Conservation (phyloP, 2,797 vertebrate genomes). For the Gymnopithys bicolor region DNA sequence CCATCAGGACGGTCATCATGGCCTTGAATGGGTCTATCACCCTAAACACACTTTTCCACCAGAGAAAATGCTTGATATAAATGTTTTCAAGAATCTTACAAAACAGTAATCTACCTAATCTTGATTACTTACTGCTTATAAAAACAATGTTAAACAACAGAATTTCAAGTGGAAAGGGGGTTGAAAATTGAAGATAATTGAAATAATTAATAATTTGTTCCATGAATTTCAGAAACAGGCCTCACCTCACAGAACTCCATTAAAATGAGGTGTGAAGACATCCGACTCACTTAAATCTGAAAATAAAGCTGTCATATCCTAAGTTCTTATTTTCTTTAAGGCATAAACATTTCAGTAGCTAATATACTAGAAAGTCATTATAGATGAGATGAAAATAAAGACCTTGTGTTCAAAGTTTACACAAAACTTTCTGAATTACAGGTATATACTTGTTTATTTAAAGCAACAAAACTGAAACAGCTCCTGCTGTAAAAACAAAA, state of each 20-base stretch:
- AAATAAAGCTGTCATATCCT: neutral
- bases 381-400: neutral
- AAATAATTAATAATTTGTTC: neutral
- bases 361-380: neutral
- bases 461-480: neutral
- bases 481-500: neutral
- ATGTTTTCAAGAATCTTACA: neutral
- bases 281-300: neutral
- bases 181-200: neutral
- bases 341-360: neutral
- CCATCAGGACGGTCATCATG: no score
- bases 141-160: neutral
- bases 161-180: neutral
- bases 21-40: no score
- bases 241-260: neutral
- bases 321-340: neutral
- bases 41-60: neutral
- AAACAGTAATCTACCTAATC: neutral
- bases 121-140: neutral
- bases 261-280: neutral
- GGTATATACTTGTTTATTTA: neutral
- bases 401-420: neutral
- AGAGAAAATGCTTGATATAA: neutral
- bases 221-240: neutral
- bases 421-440: neutral